A percentile compares a stretch with the other conserved stretches of the same genome.
These are phyloP conservation scores for Drosophila hawaiiensis DNA, from an alignment of 2,888 invertebrate genomes.

Conservation along the genomic window DNA sequence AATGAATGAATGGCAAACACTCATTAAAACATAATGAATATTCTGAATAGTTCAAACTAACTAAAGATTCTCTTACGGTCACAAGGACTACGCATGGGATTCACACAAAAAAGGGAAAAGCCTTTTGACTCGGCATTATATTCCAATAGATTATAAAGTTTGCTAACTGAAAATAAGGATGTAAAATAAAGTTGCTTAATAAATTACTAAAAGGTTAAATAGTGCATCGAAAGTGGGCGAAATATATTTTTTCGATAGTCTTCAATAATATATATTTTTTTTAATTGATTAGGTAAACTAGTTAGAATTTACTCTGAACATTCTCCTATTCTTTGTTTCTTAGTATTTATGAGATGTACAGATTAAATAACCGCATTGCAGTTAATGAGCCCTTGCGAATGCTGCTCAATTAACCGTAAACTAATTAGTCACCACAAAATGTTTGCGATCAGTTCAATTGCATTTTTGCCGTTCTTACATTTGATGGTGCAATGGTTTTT, in stretches of 20 bases:
- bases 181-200: neutral
- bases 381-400: neutral
- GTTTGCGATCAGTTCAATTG: slow-evolving; percentile 11
- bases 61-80: neutral
- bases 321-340: neutral
- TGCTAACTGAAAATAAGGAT: neutral
- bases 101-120: neutral
- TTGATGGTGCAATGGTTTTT: slow-evolving; percentile 9
- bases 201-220: neutral
- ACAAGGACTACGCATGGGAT: neutral
- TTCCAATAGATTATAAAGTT: neutral
- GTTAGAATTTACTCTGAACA: neutral
- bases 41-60: neutral
- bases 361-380: neutral
- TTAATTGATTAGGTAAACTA: neutral
- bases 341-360: neutral
- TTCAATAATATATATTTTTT: too few species aligned
- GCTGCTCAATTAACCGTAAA: slow-evolving; percentile 19
- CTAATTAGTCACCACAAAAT: slow-evolving; percentile 34
- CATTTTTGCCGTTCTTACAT: slow-evolving; percentile 2
- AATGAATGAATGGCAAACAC: slow-evolving; percentile 25
- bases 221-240: neutral
- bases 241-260: neutral
- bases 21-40: slow-evolving; percentile 35
- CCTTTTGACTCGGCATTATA: neutral